phyloP scores from a whole-genome alignment of 1,140 invertebrate genomes.

The Drosophila ogumai region DNA sequence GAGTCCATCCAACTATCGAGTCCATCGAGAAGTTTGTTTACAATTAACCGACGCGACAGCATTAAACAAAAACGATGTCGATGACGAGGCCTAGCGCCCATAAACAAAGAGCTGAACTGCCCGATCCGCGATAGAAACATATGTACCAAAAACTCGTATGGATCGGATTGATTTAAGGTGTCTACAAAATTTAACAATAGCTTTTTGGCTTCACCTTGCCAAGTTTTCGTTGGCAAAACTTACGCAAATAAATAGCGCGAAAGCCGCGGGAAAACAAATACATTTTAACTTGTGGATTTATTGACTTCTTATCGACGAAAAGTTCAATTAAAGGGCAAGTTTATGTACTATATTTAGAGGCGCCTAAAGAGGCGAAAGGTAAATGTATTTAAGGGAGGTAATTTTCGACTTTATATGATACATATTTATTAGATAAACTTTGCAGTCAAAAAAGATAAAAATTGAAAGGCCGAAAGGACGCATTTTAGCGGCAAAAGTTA shows the following conservation, averaged over 20 bases:
- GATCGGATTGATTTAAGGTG: conserved; percentile 33
- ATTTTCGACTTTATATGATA: background rate
- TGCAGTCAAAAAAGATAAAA: background rate
- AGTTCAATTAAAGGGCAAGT: conserved; percentile 46
- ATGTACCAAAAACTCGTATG: conserved; percentile 14
- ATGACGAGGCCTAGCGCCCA: conserved; percentile 28
- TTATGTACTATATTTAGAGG: conserved; percentile 11
- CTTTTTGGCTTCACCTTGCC: conserved; percentile 27
- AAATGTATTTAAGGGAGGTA: background rate
- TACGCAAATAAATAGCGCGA: conserved; percentile 31
- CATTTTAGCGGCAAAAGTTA: background rate
- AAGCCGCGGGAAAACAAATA: conserved; percentile 29
- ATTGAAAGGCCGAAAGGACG: background rate
- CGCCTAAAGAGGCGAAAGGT: background rate
- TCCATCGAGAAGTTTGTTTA: conserved; percentile 59
- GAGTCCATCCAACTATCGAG: conserved; percentile 23
- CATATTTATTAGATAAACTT: background rate
- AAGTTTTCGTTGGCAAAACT: conserved; percentile 40
- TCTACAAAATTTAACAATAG: conserved; percentile 30
- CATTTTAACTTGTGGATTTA: conserved; percentile 35
- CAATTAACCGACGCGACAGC: conserved; percentile 67
- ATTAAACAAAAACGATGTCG: conserved; percentile 58
- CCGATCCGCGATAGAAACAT: conserved; percentile 22
- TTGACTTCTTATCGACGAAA: conserved; percentile 44
- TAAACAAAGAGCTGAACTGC: conserved; percentile 50